Evolutionary conservation across 1,140 invertebrate genomes (phyloP).

Genomic region (Harpegnathos saltator): DNA sequence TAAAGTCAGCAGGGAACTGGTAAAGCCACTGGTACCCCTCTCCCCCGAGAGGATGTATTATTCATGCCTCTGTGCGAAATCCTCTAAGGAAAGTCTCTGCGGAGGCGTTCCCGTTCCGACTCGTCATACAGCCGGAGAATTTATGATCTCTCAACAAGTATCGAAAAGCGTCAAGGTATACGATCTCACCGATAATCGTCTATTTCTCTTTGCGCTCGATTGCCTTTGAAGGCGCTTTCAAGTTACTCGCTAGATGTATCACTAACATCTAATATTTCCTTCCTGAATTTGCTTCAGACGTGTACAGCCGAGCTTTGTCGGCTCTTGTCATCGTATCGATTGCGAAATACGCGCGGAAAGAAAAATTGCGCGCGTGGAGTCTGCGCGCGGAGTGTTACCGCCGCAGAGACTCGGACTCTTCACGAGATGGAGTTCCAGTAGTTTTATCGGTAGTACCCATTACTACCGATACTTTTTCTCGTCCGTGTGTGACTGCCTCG

Average conservation of each 20-base stretch:
- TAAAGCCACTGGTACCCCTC: not conserved
- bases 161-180: too few relatives aligned
- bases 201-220: too few relatives aligned
- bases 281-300: too few relatives aligned
- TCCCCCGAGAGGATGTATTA: conserved; percentile 49
- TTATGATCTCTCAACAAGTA: conserved; percentile 28
- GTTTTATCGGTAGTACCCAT: conserved; percentile 8
- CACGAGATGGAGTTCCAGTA: not conserved
- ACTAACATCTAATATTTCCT: conserved; percentile 22
- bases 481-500: not conserved
- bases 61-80: conserved; percentile 36
- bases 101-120: conserved; percentile 21
- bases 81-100: conserved; percentile 33
- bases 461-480: not conserved
- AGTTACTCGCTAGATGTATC: too few relatives aligned
- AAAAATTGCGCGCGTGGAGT: not conserved
- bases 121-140: conserved; percentile 49
- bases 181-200: too few relatives aligned
- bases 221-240: too few relatives aligned
- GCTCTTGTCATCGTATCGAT: too few relatives aligned
- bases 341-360: too few relatives aligned
- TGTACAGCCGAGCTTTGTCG: too few relatives aligned
- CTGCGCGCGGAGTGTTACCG: too few relatives aligned
- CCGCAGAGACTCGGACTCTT: too few relatives aligned
- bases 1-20: conserved; percentile 55